Evolutionary conservation across 2,797 vertebrate species (phyloP).

Genomic region (Uromys caudimaculatus): DNA sequence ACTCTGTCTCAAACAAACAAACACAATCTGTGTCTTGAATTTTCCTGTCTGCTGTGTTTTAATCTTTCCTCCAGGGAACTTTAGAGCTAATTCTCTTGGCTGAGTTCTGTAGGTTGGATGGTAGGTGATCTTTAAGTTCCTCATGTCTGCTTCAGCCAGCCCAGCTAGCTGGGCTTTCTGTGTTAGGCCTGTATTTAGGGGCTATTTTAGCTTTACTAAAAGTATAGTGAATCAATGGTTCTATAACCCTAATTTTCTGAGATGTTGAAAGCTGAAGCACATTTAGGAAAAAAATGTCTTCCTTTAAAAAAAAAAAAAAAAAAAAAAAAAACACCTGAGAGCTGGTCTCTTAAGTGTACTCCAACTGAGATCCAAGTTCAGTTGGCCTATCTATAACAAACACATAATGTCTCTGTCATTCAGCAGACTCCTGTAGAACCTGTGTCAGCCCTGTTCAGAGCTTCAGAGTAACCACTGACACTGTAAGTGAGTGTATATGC

Average conservation of each 20-base stretch:
- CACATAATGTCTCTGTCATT: background rate
- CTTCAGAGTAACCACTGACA: background rate
- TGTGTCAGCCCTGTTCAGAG: background rate
- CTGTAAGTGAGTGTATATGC: background rate
- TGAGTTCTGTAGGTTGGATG: background rate
- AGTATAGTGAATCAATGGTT: background rate
- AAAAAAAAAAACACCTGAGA: slow-evolving; percentile 25
- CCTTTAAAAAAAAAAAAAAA: too few relatives aligned
- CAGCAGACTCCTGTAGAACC: background rate
- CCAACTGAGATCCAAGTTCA: background rate
- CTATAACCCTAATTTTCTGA: background rate
- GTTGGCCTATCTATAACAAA: background rate
- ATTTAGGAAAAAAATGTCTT: slow-evolving; percentile 19
- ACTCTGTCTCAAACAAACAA: background rate
- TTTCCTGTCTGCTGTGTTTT: background rate
- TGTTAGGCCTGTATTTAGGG: background rate
- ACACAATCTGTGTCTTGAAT: background rate
- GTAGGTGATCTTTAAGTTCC: background rate
- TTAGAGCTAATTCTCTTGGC: background rate
- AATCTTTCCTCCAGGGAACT: background rate
- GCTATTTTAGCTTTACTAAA: background rate
- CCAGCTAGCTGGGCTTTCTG: background rate
- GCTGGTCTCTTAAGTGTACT: background rate
- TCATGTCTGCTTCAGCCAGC: background rate
- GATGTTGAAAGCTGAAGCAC: slow-evolving; percentile 21